These are phyloP conservation scores for Centruroides vittatus DNA, from an alignment of 1,140 invertebrate genomes.

Conservation along the genomic window DNA sequence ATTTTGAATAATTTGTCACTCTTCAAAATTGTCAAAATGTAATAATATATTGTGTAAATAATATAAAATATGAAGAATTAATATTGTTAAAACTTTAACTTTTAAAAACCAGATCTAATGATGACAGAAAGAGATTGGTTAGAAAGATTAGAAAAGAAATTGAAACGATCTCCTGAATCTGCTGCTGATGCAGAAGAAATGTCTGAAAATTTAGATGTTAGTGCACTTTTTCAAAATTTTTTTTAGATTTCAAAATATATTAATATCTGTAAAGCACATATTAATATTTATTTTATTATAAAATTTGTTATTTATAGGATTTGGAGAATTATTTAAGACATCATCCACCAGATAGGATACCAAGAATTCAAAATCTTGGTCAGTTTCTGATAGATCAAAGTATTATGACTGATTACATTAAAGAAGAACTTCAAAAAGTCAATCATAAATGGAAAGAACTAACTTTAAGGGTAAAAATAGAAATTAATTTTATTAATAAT, in stretches of 20 bases:
- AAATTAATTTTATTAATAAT: too few species aligned
- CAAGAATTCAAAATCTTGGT: slow-evolving; percentile 59
- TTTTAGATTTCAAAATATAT: too few species aligned
- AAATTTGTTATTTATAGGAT: slow-evolving; percentile 38
- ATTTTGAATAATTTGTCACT: too few species aligned
- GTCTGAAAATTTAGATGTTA: slow-evolving; percentile 73
- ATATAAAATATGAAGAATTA: too few species aligned
- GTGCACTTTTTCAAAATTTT: slow-evolving; percentile 18
- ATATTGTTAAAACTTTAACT: too few species aligned
- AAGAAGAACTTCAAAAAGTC: slow-evolving; percentile 47
- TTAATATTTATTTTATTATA: background rate
- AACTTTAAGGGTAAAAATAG: too few species aligned
- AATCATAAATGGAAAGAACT: slow-evolving; percentile 43
- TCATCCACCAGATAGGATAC: slow-evolving; percentile 52
- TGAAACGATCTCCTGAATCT: slow-evolving; percentile 49
- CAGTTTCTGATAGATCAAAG: slow-evolving; percentile 53
- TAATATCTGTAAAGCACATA: too few species aligned
- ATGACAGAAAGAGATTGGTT: slow-evolving; percentile 56
- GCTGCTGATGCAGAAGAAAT: slow-evolving; percentile 88
- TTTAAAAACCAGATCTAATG: slow-evolving; percentile 3
- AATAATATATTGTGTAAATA: too few species aligned
- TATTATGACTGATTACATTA: slow-evolving; percentile 46
- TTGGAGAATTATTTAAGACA: slow-evolving; percentile 69
- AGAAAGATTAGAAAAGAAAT: slow-evolving; percentile 60
- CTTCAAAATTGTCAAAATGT: too few species aligned